Evolutionary conservation across 2,113 vertebrate species (phyloP), one percentile per base, ranked within the genome.

Genomic region (Guaruba guarouba): DNA sequence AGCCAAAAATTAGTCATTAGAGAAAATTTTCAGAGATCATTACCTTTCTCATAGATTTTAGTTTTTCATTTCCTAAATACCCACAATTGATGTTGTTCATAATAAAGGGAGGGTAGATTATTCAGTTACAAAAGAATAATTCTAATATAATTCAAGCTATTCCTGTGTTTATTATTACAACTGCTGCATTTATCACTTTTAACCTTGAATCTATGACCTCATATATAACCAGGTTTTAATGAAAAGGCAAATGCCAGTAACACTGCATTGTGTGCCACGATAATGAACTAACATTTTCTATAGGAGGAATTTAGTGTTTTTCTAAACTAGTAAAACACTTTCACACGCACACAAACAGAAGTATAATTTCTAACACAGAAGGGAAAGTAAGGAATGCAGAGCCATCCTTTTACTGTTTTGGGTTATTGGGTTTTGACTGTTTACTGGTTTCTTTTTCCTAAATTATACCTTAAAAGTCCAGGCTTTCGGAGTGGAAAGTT

Each of bases 1-100:
- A 98, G 97, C 97, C 97, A 98, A 97, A 98, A 98, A 98, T 98
- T 98, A 98, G 96, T 97, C 97, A 98, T 98, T 98, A 98, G 96
- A 96, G 96, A 96, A 97, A 97, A 96, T 97, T 98, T 98, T 98
- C 98, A 98, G 96, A 98, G 97, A 98, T 98, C 98, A 98, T 98
- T 98, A 98, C 97, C 97, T 98, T 98, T 97, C 90, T 83, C 96
- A 98, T 97, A 97, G 96, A 97, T 97, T 98, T 97, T 96, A 57
- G 39, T 79, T 97, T 97, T 97, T 97, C 88, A 94, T 98, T 97
- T 98, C 91, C 96, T 94, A 89, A 95, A 90, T 96, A 90, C 46
- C 87, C 43, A 51, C 80, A 89, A 93, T 57, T 89, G 95, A 88
- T 90, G 71, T 71, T 92, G 54, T 80, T 94, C 82, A 80, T 94